Evolutionary conservation across 2,888 invertebrate species (phyloP).

Genomic region (Yponomeuta evonymella): DNA sequence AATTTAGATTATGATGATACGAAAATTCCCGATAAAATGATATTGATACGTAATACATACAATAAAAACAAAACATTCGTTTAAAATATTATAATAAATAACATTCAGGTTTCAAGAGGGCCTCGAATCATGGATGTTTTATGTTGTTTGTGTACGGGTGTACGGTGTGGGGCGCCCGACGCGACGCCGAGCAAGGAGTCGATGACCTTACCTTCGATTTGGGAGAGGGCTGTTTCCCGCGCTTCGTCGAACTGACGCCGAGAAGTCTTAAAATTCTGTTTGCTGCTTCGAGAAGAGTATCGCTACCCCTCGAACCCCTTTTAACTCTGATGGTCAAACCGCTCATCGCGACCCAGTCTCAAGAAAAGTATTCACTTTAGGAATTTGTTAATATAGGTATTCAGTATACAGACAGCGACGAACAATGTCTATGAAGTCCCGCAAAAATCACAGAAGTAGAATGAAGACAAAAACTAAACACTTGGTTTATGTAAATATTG

Average conservation of each 20-base stretch:
- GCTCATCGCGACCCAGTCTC: constrained; percentile 68
- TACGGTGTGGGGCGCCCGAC: constrained; percentile 10
- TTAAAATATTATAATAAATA: not conserved
- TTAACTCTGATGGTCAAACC: constrained; percentile 74
- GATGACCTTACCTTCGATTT: constrained; percentile 73
- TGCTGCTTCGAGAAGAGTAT: constrained; percentile 72
- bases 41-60: too few species aligned
- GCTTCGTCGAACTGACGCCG: constrained; percentile 71
- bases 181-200: constrained; percentile 52
- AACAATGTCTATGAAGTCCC: constrained; percentile 58
- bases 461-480: not conserved
- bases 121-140: constrained; percentile 7
- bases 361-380: constrained; percentile 51
- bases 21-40: too few species aligned
- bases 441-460: constrained; percentile 27
- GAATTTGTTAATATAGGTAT: constrained; percentile 40
- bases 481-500: not conserved
- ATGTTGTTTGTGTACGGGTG: constrained; percentile 12
- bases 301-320: constrained; percentile 75
- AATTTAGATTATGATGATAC: too few species aligned
- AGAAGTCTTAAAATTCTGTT: constrained; percentile 73
- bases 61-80: not conserved
- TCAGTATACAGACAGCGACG: constrained; percentile 45
- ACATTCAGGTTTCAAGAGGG: not conserved
- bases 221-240: constrained; percentile 74